Base-by-base conservation (phyloP, 2,113 vertebrate species). In the Oceanodroma tethys region DNA sequence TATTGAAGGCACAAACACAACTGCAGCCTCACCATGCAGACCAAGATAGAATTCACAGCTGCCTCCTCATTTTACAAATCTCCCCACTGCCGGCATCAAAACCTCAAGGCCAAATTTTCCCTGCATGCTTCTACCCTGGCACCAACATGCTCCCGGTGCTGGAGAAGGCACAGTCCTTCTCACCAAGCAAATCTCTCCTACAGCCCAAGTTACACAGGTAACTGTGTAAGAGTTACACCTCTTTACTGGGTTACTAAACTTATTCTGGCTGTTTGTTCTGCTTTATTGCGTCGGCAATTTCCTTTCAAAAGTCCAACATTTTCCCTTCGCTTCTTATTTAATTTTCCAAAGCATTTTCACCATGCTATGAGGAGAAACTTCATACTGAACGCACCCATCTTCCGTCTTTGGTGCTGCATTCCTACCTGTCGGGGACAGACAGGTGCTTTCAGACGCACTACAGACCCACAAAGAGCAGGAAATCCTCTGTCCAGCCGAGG, bases 311-410 rank as follows among this genome's bases (percentile, higher is more conserved):
- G 34, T 50, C 59, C 47, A 75, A 15, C 38, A 10, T 93, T 91
- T 96, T 75, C 45, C 53, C 50, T 70, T 82, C 78, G 70, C 78
- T 95, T 90, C 55, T 56, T 68, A 42, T 65, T 95, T 79, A 58
- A 87, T 87, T 93, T 97, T 95, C 78, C 55, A 76, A 73, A 82
- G 48, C 48, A 76, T 70, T 95, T 81, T 55, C 56, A 87, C n/a
- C 2, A 2, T 23, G 19, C 36, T 56, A 63, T 34, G 36, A 26
- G 50, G 27, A 86, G 72, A 67, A 92, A 42, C 23, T 59, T 88
- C 65, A 52, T 21, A 9, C 9, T 14, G 23, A 78, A 73, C 7
- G 14, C 1, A 8, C 47, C 15, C 22, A 0, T 36, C 36, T 50
- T 38, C 22, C 45, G 29, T 25, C 25, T 76, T 56, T n/a, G 73